Conservation (phyloP, 2,888 invertebrate species). For the Eristalis pertinax region DNA sequence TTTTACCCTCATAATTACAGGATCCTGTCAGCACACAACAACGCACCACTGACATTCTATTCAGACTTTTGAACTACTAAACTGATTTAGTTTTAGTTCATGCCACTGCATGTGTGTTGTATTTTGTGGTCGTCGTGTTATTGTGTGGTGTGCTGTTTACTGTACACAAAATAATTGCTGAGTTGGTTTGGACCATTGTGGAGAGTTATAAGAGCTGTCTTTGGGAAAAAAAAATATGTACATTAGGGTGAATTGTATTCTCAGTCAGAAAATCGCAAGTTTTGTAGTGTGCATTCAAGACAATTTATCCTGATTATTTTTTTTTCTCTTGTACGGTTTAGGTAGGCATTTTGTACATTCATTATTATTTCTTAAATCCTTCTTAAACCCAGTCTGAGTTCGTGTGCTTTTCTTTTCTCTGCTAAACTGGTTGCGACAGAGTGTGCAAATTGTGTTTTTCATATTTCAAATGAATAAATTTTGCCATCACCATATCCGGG, state of each 20-base stretch:
- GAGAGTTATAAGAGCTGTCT: not conserved
- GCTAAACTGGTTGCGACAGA: no score
- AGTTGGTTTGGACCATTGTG: not conserved
- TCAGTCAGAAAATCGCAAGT: not conserved
- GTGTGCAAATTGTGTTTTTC: no score
- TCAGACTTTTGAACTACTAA: constrained; percentile 63
- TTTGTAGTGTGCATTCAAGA: not conserved
- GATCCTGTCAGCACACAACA: constrained; percentile 29
- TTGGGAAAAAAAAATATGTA: not conserved
- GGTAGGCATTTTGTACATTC: no score
- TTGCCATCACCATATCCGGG: no score
- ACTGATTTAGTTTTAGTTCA: constrained; percentile 45
- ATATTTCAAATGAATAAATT: no score
- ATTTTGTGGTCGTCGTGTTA: not conserved
- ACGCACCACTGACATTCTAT: constrained; percentile 12
- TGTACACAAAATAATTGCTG: not conserved
- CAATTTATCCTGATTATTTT: not conserved
- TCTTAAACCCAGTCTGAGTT: no score
- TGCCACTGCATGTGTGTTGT: not conserved
- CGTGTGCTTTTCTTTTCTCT: no score
- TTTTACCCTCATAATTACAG: constrained; percentile 43
- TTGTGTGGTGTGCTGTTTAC: not conserved
- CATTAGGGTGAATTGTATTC: not conserved
- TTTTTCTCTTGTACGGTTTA: not conserved
- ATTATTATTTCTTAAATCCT: no score